Evolutionary conservation across 2,888 invertebrate species (phyloP).

Genomic region (Agrochola lychnidis): DNA sequence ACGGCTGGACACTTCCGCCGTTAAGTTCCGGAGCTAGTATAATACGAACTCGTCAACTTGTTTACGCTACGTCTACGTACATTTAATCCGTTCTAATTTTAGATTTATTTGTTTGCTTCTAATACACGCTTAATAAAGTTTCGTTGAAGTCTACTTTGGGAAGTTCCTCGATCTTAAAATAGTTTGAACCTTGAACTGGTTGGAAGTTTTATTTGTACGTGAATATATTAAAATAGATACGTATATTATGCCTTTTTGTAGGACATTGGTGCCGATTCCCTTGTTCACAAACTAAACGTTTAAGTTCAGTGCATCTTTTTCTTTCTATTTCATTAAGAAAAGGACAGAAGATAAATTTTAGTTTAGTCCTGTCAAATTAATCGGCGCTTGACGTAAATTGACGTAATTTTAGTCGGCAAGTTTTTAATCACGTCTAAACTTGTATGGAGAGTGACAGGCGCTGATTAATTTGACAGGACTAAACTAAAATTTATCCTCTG

Average conservation of each 20-base stretch:
- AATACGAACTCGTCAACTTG: conserved; percentile 56
- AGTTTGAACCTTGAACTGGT: conserved; percentile 7
- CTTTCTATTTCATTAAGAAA: too few relatives aligned
- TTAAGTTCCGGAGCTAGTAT: conserved; percentile 65
- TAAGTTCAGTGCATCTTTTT: too few relatives aligned
- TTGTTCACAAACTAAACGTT: too few relatives aligned
- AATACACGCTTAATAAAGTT: neutral
- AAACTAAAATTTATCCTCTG: too few relatives aligned
- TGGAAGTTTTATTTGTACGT: neutral
- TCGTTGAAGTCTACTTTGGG: conserved; percentile 17
- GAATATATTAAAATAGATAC: neutral
- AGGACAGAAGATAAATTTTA: too few relatives aligned
- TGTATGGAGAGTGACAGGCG: too few relatives aligned
- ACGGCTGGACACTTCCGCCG: conserved; percentile 31
- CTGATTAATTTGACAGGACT: too few relatives aligned
- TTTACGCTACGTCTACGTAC: conserved; percentile 57
- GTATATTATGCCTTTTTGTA: neutral
- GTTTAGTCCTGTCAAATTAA: too few relatives aligned
- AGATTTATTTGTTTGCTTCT: conserved; percentile 61
- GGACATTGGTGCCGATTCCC: too few relatives aligned
- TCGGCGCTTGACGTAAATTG: too few relatives aligned
- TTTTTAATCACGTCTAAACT: too few relatives aligned
- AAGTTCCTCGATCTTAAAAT: conserved; percentile 7
- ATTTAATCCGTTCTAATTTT: conserved; percentile 52
- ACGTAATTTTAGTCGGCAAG: too few relatives aligned